These are phyloP conservation scores for Alouatta palliata DNA, from an alignment of 2,113 vertebrate species.

Conservation along the genomic window DNA sequence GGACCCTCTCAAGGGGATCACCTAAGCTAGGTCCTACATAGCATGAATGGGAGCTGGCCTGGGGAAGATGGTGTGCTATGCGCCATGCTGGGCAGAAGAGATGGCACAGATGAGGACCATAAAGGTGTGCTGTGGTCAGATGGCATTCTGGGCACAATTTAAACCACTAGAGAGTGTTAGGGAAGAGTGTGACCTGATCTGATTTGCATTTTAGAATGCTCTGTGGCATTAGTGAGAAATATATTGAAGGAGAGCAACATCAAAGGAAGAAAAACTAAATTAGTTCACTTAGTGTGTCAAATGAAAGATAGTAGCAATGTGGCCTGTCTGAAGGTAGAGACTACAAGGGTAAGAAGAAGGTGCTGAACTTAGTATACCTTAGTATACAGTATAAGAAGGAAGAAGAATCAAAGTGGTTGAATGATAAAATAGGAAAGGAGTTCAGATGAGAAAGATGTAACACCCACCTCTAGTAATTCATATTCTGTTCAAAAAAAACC, in stretches of 20 bases:
- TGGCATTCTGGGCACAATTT: background rate
- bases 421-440: background rate
- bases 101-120: background rate
- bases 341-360: background rate
- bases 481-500: background rate
- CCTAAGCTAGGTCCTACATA: background rate
- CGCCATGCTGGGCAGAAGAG: background rate
- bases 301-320: background rate
- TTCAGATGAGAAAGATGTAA: background rate
- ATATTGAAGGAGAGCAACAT: background rate
- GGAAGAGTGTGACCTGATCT: background rate
- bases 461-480: background rate
- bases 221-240: background rate
- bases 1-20: background rate
- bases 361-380: background rate
- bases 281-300: background rate
- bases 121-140: background rate
- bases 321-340: background rate
- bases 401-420: background rate
- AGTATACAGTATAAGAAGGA: background rate
- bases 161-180: background rate
- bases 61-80: rapidly evolving
- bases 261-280: background rate
- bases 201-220: background rate
- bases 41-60: background rate